Evolutionary conservation across 2,888 invertebrate species (phyloP).

Genomic region (Marronus borbonicus): DNA sequence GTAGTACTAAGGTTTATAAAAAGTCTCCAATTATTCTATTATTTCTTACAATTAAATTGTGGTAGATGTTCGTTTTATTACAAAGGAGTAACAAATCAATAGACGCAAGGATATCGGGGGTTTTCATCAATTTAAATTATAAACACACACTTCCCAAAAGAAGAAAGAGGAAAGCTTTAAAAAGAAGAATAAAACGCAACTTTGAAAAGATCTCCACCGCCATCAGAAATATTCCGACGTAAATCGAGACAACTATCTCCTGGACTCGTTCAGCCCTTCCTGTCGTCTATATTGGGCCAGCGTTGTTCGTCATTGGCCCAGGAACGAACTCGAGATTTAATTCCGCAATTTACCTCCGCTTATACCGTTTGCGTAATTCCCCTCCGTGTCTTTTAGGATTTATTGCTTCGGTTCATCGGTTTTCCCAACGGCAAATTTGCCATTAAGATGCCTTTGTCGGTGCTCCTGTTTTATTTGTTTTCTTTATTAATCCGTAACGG

Average conservation of each 20-base stretch:
- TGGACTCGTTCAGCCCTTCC: not conserved
- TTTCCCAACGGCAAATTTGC: not conserved
- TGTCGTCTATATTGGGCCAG: not conserved
- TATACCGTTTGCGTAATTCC: not conserved
- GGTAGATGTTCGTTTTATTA: too few species aligned
- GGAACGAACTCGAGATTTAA: conserved; percentile 2
- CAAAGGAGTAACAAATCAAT: too few species aligned
- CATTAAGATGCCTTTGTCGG: not conserved
- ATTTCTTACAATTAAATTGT: too few species aligned
- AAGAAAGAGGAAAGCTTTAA: too few species aligned
- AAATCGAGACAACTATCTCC: conserved; percentile 20
- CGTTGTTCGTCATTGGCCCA: too few species aligned
- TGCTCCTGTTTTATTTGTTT: not conserved
- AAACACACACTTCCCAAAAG: too few species aligned
- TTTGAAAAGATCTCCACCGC: too few species aligned
- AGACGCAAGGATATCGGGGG: too few species aligned
- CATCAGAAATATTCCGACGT: conserved; percentile 15
- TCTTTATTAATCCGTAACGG: not conserved
- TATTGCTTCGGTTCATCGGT: conserved; percentile 10
- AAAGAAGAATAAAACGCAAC: too few species aligned
- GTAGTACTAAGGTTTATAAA: too few species aligned
- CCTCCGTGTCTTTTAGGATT: not conserved
- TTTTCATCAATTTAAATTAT: too few species aligned
- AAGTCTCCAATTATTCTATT: too few species aligned
- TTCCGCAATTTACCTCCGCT: conserved; percentile 20